Conservation (phyloP, 2,888 invertebrate genomes). For the Ischnus inquisitorius region DNA sequence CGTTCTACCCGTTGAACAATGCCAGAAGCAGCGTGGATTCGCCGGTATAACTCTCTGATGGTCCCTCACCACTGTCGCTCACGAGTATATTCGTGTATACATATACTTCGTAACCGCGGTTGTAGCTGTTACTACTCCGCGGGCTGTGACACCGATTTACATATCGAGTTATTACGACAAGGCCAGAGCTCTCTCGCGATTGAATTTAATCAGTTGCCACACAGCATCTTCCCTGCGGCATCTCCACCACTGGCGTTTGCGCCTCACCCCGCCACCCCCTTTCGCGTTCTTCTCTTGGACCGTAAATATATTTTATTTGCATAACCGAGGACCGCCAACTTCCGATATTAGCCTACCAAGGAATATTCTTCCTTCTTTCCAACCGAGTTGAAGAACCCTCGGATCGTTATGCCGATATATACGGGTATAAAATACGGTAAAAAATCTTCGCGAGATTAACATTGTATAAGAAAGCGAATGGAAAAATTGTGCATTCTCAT, state of each 20-base stretch:
- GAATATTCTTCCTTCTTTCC: conserved; percentile 7
- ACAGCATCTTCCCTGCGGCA: conserved; percentile 26
- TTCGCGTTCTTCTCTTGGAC: conserved; percentile 15
- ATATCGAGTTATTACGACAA: conserved; percentile 76
- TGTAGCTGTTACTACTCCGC: conserved; percentile 37
- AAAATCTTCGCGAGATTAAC: neutral
- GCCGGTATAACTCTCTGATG: conserved; percentile 47
- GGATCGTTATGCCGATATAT: neutral
- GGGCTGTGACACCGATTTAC: conserved; percentile 72
- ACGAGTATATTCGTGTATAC: conserved; percentile 29
- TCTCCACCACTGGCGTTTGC: conserved; percentile 14
- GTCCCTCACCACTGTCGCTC: conserved; percentile 45
- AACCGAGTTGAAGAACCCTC: neutral
- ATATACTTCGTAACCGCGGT: conserved; percentile 17
- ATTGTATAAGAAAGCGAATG: neutral
- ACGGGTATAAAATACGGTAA: neutral
- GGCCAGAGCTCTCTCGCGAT: conserved; percentile 63
- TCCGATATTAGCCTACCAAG: conserved; percentile 28
- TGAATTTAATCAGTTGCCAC: conserved; percentile 72
- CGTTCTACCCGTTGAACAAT: conserved; percentile 73
- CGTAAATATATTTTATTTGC: conserved; percentile 62
- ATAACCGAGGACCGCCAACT: conserved; percentile 33
- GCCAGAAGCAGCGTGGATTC: conserved; percentile 67
- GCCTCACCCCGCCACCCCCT: neutral
- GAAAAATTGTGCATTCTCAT: conserved; percentile 28